Base-by-base conservation (phyloP, 2,888 invertebrate species). In the Allophyes oxyacanthae region DNA sequence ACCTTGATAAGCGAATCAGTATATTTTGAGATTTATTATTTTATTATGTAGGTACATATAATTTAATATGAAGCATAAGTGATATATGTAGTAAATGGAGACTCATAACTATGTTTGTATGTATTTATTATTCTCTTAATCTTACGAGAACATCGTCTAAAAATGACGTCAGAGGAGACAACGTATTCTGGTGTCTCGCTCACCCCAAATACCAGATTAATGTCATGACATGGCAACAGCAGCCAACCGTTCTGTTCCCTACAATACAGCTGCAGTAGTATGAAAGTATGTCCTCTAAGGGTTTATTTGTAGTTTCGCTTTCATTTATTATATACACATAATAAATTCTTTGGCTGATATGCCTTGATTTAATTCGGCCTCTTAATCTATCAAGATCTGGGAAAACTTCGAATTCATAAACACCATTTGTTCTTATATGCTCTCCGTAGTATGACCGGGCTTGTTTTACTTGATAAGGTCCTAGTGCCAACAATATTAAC, bases 391-490 rank as follows among this genome's bases (percentile, higher is more conserved):
- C n/a, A 33, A n/a, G 33, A 33, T 33, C 33, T n/a, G 33, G n/a
- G n/a, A n/a, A 33, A 33, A 33, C n/a, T 1, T n/a, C 1, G 1
- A 5, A 33, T 14, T 36, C 14, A n/a, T n/a, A 1, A 9, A 14
- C 14, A 7, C 13, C 14, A 6, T 14, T 13, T 7, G 26, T 34
- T 30, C 26, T 30, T 10, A 52, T 34, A n/a, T n/a, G n/a, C 43
- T 40, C 53, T 25, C 40, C 40, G 20, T 53, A 53, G 15, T 53
- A 46, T 32, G 45, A 40, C 14, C 46, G 32, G 8, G 45, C 40
- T 46, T 54, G 53, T 15, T 54, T 54, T 0, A 54, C 14, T 10
- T 54, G 37, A 36, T 51, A 51, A 1, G 42, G 37, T 25, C 45
- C 53, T 14, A 42, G 25, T 36, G 36, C 43, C 14, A 37, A 15